A percentile compares a stretch with the other conserved stretches of the same genome.
phyloP scores from a whole-genome alignment of 2,113 vertebrate genomes.

The Etia nguti region DNA sequence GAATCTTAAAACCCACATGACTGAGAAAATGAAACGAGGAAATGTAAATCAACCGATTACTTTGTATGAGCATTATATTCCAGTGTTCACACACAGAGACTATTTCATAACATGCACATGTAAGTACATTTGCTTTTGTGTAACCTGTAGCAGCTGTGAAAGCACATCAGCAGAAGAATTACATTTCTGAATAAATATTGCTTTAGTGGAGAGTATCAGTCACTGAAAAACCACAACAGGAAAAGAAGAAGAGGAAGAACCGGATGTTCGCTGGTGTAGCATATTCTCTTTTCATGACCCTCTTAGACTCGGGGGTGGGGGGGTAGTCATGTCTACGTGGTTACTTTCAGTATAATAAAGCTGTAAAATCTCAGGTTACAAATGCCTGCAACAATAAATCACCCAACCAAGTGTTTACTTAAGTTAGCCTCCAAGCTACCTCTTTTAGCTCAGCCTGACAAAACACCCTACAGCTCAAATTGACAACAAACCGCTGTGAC shows the following conservation, averaged over 20 bases:
- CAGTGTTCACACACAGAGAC: not conserved
- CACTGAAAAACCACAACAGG: not conserved
- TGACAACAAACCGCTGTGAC: slow-evolving; percentile 49
- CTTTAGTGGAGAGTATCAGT: not conserved
- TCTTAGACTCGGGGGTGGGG: not conserved
- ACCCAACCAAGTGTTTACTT: slow-evolving; percentile 34
- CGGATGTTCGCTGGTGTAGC: not conserved
- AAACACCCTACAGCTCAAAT: slow-evolving; percentile 39
- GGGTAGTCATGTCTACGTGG: not conserved
- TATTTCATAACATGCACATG: not conserved
- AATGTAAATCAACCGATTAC: not conserved
- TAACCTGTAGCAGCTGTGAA: slow-evolving; percentile 19
- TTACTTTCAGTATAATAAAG: not conserved
- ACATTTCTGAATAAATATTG: slow-evolving; percentile 36
- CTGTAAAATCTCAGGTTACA: slow-evolving; percentile 1
- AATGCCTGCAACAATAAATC: slow-evolving; percentile 11
- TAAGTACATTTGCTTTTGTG: slow-evolving; percentile 9
- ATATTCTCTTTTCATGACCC: not conserved
- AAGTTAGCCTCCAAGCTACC: slow-evolving; percentile 24
- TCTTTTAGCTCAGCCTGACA: slow-evolving; percentile 13
- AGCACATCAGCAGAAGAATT: slow-evolving; percentile 17
- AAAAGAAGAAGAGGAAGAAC: slow-evolving; percentile 3
- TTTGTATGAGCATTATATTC: not conserved
- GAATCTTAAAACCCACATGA: not conserved
- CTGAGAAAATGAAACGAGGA: not conserved